phyloP scores from a whole-genome alignment of 2,113 vertebrate species.

The Gorilla gorilla region DNA sequence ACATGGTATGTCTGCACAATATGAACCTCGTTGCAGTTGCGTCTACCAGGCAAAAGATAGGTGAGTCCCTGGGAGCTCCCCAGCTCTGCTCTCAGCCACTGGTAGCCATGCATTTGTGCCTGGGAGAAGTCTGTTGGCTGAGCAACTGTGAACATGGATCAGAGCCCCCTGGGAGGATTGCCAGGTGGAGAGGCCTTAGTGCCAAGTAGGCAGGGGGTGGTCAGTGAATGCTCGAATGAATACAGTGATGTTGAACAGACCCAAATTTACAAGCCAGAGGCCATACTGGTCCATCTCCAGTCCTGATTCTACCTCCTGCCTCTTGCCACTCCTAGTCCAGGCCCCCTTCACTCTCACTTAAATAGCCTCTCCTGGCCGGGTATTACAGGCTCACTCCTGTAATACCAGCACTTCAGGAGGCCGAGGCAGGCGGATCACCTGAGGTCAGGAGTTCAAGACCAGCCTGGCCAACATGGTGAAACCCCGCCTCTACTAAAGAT shows the following conservation, averaged over 20 bases:
- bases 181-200: not conserved
- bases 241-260: not conserved
- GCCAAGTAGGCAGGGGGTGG: not conserved
- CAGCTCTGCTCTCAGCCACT: rapidly evolving
- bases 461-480: too few species aligned
- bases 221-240: not conserved
- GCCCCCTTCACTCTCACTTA: not conserved
- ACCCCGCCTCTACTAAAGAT: too few species aligned
- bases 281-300: not conserved
- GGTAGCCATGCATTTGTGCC: not conserved
- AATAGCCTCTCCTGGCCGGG: not conserved
- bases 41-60: constrained; percentile 65
- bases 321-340: not conserved
- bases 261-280: not conserved
- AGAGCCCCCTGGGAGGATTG: not conserved
- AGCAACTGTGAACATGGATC: not conserved
- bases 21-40: constrained; percentile 64
- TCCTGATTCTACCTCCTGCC: not conserved
- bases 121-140: not conserved
- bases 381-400: too few species aligned
- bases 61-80: not conserved
- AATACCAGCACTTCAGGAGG: too few species aligned
- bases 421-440: too few species aligned
- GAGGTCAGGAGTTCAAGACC: too few species aligned
- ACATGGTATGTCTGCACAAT: constrained; percentile 74